Evolutionary conservation across 2,113 vertebrate genomes (phyloP).

Genomic region (Ictalurus punctatus): DNA sequence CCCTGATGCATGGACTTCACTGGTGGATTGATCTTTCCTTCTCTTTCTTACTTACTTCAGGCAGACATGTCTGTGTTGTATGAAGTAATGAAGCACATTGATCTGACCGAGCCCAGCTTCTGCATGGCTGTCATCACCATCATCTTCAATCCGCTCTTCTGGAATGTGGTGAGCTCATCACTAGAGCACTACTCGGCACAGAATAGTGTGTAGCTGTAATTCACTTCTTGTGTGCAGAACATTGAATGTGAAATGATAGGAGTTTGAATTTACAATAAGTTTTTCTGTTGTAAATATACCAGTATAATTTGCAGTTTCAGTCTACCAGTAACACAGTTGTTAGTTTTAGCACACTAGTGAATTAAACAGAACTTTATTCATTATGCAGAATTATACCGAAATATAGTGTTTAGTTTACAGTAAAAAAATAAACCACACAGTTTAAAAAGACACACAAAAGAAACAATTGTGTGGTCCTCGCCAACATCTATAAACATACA

Average conservation of each 20-base stretch:
- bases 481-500: too few relatives aligned
- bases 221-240: background rate
- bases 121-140: constrained; percentile 69
- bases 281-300: background rate
- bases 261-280: background rate
- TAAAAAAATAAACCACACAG: too few relatives aligned
- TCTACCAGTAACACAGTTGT: background rate
- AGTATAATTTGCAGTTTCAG: background rate
- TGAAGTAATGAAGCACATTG: constrained; percentile 52
- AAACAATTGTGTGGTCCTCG: too few relatives aligned
- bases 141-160: constrained; percentile 77
- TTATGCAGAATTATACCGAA: background rate
- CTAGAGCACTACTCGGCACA: background rate
- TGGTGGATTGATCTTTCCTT: background rate
- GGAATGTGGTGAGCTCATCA: constrained; percentile 72
- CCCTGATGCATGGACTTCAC: background rate
- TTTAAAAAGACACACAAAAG: too few relatives aligned
- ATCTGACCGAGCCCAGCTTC: constrained; percentile 65
- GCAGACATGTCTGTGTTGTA: constrained; percentile 64
- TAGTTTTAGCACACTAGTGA: background rate
- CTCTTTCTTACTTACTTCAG: constrained; percentile 55
- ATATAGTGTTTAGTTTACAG: background rate
- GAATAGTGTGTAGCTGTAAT: background rate
- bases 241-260: background rate
- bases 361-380: background rate